Conservation (phyloP, 92 coral and sea anemone genomes). For the Pocillopora meandrina region DNA sequence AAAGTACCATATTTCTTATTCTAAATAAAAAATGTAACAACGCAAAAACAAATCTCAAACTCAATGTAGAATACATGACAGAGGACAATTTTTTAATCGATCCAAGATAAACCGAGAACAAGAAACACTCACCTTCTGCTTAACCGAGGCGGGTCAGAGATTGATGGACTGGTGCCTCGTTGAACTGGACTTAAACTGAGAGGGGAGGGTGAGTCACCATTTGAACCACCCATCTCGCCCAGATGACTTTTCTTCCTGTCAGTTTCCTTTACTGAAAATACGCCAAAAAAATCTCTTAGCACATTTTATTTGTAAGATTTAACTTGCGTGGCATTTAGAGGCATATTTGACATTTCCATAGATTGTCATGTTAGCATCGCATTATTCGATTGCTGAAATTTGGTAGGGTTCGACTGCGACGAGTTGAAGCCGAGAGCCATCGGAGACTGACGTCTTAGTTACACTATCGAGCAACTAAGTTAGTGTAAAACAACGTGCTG, state of each 20-base stretch:
- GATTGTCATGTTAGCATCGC: too few relatives aligned
- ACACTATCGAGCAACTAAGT: too few relatives aligned
- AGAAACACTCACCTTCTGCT: slow-evolving; percentile 24
- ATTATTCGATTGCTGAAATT: too few relatives aligned
- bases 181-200: slow-evolving; percentile 20
- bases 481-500: too few relatives aligned
- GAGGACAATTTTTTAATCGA: too few relatives aligned
- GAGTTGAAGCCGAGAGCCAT: too few relatives aligned
- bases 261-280: background rate
- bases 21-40: too few relatives aligned
- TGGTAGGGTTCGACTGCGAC: too few relatives aligned
- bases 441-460: too few relatives aligned
- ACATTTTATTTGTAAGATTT: background rate
- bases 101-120: background rate
- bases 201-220: slow-evolving; percentile 28
- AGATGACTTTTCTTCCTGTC: background rate
- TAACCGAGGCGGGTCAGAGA: background rate
- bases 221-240: slow-evolving; percentile 1
- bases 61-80: too few relatives aligned
- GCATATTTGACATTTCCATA: too few relatives aligned
- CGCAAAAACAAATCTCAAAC: background rate
- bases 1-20: too few relatives aligned
- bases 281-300: background rate
- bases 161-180: slow-evolving; percentile 5
- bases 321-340: background rate